Evolutionary conservation across 2,888 invertebrate genomes (phyloP).

Genomic region (Dynastes hyllus): DNA sequence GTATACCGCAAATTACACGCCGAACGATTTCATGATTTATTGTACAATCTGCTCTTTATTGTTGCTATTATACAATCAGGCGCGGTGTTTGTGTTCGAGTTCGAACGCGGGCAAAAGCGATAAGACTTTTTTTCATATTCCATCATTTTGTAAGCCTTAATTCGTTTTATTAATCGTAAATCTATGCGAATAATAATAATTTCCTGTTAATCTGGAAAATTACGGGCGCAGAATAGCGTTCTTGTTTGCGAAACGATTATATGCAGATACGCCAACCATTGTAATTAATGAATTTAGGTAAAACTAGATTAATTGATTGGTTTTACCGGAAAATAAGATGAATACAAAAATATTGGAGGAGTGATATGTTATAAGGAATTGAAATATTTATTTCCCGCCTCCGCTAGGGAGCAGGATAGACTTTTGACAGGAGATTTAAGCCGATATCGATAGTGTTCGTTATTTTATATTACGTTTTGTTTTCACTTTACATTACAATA

Average conservation of each 20-base stretch:
- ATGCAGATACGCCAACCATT: not conserved
- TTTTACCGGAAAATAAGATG: not conserved
- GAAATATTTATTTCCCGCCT: too few relatives aligned
- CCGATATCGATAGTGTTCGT: too few relatives aligned
- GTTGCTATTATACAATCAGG: not conserved
- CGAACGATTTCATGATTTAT: slow-evolving; percentile 22
- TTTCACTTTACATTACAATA: too few relatives aligned
- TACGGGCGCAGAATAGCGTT: not conserved
- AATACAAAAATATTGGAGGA: not conserved
- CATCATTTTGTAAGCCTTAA: not conserved
- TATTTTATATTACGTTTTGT: too few relatives aligned
- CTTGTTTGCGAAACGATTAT: slow-evolving; percentile 12
- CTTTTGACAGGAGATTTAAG: too few relatives aligned
- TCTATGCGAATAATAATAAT: not conserved
- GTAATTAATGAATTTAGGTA: slow-evolving; percentile 8
- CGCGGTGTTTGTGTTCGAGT: not conserved
- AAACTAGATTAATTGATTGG: not conserved
- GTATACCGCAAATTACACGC: slow-evolving; percentile 2
- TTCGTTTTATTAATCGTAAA: slow-evolving; percentile 27
- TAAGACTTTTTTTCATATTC: not conserved
- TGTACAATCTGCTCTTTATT: slow-evolving; percentile 25
- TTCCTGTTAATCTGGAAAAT: not conserved
- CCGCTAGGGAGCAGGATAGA: too few relatives aligned
- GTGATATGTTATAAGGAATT: too few relatives aligned
- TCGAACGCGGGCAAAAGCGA: not conserved